Percentiles rank a stretch among this genome's conserved stretches.
Conservation (phyloP, 2,888 invertebrate species). For the Plebejus melissa region DNA sequence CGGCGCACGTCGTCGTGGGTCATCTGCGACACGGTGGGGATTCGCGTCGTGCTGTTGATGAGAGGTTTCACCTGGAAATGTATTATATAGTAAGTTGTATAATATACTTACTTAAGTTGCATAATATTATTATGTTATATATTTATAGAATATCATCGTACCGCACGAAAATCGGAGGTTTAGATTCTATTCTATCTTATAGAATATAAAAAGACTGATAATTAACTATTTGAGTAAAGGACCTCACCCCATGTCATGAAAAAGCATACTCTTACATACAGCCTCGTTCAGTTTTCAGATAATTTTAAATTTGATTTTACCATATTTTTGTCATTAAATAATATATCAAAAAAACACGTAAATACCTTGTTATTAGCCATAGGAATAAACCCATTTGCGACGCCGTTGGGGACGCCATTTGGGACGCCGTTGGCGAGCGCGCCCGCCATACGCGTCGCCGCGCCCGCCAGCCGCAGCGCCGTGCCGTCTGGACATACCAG, state of each 20-base stretch:
- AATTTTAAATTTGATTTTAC: neutral
- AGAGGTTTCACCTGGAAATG: constrained; percentile 59
- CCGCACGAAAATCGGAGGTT: no score
- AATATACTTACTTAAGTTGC: no score
- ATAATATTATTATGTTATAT: no score
- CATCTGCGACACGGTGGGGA: constrained; percentile 65
- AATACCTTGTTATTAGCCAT: constrained; percentile 54
- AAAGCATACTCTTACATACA: neutral
- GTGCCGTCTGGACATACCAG: constrained; percentile 43
- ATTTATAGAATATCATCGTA: neutral
- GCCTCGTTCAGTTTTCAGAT: neutral
- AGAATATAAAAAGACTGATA: no score
- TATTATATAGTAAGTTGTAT: neutral
- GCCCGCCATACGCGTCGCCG: constrained; percentile 65
- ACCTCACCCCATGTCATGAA: neutral
- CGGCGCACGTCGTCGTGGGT: constrained; percentile 64
- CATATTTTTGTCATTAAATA: no score
- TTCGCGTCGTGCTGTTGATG: constrained; percentile 49
- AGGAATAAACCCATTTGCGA: constrained; percentile 57
- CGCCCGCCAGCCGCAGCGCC: constrained; percentile 64
- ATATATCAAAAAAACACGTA: neutral
- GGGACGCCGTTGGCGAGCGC: constrained; percentile 53
- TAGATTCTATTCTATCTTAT: no score
- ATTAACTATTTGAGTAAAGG: neutral
- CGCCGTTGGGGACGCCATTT: constrained; percentile 61